These are phyloP conservation scores for Andrena marginata DNA, from an alignment of 2,888 invertebrate species.

Conservation along the genomic window DNA sequence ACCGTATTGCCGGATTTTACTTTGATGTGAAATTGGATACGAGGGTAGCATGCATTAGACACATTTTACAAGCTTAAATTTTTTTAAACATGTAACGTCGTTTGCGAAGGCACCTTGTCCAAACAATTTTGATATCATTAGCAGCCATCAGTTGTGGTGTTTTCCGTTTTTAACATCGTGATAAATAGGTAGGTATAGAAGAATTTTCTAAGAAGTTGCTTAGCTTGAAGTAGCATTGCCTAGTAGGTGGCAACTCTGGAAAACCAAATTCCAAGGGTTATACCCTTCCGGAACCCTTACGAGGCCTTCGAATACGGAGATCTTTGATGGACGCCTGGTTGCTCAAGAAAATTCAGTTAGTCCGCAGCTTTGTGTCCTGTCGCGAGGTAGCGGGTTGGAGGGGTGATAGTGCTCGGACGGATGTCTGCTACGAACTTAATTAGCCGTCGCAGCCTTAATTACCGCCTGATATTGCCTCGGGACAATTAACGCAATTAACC, in stretches of 20 bases:
- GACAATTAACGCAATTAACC: conserved; percentile 80
- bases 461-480: conserved; percentile 78
- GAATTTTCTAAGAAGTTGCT: not conserved
- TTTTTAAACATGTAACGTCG: not conserved
- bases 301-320: conserved; percentile 70
- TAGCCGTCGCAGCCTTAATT: conserved; percentile 79
- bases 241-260: not conserved
- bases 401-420: conserved; percentile 76
- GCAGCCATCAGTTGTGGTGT: not conserved
- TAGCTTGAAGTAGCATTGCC: too few relatives aligned
- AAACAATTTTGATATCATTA: not conserved
- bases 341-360: conserved; percentile 85
- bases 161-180: not conserved
- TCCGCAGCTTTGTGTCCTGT: conserved; percentile 84
- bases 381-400: conserved; percentile 61
- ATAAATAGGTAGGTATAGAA: not conserved
- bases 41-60: not conserved
- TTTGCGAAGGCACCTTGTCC: not conserved
- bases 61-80: too few relatives aligned
- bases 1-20: conserved; percentile 13
- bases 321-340: conserved; percentile 84
- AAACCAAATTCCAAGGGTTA: conserved; percentile 57
- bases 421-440: conserved; percentile 73
- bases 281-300: conserved; percentile 65
- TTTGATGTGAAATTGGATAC: conserved; percentile 10